Evolutionary conservation across 1,140 invertebrate species (phyloP).

Genomic region (Drosophila jambulina): DNA sequence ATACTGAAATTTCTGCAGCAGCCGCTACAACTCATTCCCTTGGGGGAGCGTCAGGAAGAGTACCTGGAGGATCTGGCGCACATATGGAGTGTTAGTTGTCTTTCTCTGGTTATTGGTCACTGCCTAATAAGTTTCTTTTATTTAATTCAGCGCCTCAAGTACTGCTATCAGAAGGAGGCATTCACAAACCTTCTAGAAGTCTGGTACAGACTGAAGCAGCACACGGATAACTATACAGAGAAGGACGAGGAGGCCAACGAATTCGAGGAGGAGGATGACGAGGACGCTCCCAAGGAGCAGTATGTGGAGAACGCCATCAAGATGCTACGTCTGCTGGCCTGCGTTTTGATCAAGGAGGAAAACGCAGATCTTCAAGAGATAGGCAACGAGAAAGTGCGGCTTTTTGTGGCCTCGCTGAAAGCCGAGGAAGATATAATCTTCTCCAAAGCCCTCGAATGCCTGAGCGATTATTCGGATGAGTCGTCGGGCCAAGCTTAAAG

Average conservation of each 20-base stretch:
- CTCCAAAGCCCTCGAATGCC: constrained; percentile 57
- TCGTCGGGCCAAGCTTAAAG: constrained; percentile 65
- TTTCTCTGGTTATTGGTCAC: rapidly evolving
- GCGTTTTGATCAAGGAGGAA: constrained; percentile 51
- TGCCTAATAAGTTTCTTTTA: not conserved
- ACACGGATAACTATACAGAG: constrained; percentile 60
- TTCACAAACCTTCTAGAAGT: constrained; percentile 48
- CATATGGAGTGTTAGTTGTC: constrained; percentile 64
- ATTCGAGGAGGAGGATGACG: constrained; percentile 68
- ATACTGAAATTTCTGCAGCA: constrained; percentile 68
- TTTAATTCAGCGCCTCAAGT: constrained; percentile 58
- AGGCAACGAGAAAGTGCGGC: constrained; percentile 34
- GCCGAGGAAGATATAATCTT: constrained; percentile 56
- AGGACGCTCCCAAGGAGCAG: constrained; percentile 64
- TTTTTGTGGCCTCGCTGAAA: constrained; percentile 47
- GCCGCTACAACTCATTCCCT: constrained; percentile 58
- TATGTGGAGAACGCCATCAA: constrained; percentile 70
- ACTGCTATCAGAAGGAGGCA: constrained; percentile 58
- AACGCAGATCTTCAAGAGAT: constrained; percentile 54
- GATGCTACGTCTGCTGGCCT: constrained; percentile 55
- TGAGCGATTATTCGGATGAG: constrained; percentile 42
- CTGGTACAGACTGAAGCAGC: constrained; percentile 52
- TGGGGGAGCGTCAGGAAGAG: constrained; percentile 69
- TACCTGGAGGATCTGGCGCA: constrained; percentile 79
- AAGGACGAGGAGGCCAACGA: constrained; percentile 58